Percentiles rank a stretch among this genome's conserved stretches.
Evolutionary conservation across 1,140 invertebrate species (phyloP).

Genomic region (Archivesica marissinica): DNA sequence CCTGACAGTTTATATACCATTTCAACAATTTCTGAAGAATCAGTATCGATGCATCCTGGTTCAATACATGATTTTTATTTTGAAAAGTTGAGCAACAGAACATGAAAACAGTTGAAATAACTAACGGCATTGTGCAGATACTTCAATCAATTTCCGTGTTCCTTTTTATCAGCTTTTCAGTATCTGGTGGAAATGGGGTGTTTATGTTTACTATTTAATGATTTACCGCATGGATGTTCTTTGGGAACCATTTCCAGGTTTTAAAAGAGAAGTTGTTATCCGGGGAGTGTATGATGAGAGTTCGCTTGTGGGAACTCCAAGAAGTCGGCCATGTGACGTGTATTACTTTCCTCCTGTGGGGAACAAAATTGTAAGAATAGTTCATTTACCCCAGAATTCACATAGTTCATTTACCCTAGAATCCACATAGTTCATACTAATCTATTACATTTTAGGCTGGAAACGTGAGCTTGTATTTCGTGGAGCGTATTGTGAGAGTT

Average conservation of each 20-base stretch:
- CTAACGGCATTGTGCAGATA: too few relatives aligned
- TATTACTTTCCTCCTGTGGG: constrained; percentile 77
- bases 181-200: too few relatives aligned
- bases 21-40: too few relatives aligned
- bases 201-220: too few relatives aligned
- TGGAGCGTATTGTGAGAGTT: constrained; percentile 63
- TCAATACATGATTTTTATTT: too few relatives aligned
- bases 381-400: constrained; percentile 2
- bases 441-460: constrained; percentile 71
- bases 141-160: too few relatives aligned
- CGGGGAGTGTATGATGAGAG: constrained; percentile 67
- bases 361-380: constrained; percentile 72
- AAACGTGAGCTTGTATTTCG: constrained; percentile 76
- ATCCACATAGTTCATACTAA: constrained; percentile 11
- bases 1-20: too few relatives aligned
- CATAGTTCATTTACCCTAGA: not conserved
- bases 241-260: constrained; percentile 65
- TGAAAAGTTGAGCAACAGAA: too few relatives aligned
- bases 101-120: too few relatives aligned
- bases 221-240: too few relatives aligned
- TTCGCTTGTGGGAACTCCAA: constrained; percentile 12
- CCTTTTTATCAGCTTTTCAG: too few relatives aligned
- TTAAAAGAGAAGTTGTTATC: constrained; percentile 76
- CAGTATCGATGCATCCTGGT: too few relatives aligned
- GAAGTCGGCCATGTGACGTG: constrained; percentile 62